Evolutionary conservation across 2,888 invertebrate genomes (phyloP).

Genomic region (Agonopterix alstromeriana): DNA sequence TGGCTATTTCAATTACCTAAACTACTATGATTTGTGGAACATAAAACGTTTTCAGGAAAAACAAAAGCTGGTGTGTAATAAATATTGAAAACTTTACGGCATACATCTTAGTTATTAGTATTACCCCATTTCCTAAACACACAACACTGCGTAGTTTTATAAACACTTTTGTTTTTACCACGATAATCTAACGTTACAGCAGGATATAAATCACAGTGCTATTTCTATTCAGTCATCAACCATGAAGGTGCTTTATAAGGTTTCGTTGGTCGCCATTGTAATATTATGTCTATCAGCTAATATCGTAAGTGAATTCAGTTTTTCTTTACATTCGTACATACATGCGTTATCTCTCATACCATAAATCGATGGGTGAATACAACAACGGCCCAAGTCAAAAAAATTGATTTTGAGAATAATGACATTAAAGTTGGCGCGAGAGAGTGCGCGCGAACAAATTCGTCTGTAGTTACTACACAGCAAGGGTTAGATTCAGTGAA

Average conservation of each 20-base stretch:
- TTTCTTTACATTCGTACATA: background rate
- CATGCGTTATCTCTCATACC: no score
- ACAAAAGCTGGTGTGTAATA: background rate
- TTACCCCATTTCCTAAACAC: constrained; percentile 8
- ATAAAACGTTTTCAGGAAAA: background rate
- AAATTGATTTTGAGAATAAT: no score
- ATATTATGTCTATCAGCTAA: constrained; percentile 11
- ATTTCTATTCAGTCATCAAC: constrained; percentile 4
- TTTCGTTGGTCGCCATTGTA: constrained; percentile 12
- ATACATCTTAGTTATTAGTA: constrained; percentile 10
- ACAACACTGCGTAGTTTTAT: constrained; percentile 7
- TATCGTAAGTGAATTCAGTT: constrained; percentile 13
- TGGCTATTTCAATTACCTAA: no score
- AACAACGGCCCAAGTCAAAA: no score
- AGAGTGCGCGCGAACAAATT: no score
- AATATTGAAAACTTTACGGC: constrained; percentile 8
- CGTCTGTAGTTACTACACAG: no score
- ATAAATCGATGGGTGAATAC: no score
- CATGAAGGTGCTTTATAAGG: constrained; percentile 12
- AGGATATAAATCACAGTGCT: background rate
- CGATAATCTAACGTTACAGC: background rate
- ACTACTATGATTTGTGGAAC: background rate
- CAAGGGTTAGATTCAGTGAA: no score
- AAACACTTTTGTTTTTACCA: constrained; percentile 8
- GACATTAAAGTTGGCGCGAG: no score